These are phyloP conservation scores for Anabacerthia variegaticeps DNA, from an alignment of 2,797 vertebrate species.

Conservation along the genomic window DNA sequence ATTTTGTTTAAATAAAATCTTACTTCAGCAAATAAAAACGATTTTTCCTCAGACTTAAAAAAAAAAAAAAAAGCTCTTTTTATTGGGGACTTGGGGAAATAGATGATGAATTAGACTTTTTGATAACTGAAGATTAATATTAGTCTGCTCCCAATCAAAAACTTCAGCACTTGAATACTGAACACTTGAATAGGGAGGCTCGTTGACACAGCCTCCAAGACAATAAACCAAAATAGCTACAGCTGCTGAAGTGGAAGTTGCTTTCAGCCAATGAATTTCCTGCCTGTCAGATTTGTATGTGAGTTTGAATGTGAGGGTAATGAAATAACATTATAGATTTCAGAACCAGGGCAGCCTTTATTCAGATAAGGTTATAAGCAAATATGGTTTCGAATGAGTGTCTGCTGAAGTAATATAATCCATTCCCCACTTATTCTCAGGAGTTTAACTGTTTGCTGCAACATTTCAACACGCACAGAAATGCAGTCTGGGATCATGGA, in stretches of 20 bases:
- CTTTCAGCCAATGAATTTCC: slow-evolving; percentile 52
- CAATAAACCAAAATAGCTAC: slow-evolving; percentile 41
- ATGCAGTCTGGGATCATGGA: not conserved
- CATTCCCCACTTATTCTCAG: not conserved
- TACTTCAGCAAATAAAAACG: not conserved
- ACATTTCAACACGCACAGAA: not conserved
- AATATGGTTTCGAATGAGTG: slow-evolving; percentile 15
- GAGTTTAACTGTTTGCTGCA: slow-evolving; percentile 38
- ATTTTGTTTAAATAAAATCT: not conserved
- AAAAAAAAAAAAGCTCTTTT: not conserved
- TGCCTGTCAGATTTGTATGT: slow-evolving; percentile 57
- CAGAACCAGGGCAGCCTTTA: slow-evolving; percentile 46
- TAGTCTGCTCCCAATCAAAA: slow-evolving; percentile 27
- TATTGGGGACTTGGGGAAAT: not conserved
- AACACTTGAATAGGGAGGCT: slow-evolving; percentile 1
- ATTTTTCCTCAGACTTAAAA: not conserved
- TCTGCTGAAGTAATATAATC: slow-evolving; percentile 10
- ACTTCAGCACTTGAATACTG: slow-evolving; percentile 19
- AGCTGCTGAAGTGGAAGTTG: slow-evolving; percentile 47
- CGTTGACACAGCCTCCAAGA: slow-evolving; percentile 41
- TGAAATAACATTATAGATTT: slow-evolving; percentile 59
- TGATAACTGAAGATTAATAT: slow-evolving; percentile 31
- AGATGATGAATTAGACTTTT: slow-evolving; percentile 9
- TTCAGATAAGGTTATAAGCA: slow-evolving; percentile 47
- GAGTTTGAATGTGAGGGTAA: slow-evolving; percentile 41